Percentiles rank a stretch among this genome's conserved stretches.
Evolutionary conservation across 2,888 invertebrate species (phyloP).

Genomic region (Platerodrilus igneus): DNA sequence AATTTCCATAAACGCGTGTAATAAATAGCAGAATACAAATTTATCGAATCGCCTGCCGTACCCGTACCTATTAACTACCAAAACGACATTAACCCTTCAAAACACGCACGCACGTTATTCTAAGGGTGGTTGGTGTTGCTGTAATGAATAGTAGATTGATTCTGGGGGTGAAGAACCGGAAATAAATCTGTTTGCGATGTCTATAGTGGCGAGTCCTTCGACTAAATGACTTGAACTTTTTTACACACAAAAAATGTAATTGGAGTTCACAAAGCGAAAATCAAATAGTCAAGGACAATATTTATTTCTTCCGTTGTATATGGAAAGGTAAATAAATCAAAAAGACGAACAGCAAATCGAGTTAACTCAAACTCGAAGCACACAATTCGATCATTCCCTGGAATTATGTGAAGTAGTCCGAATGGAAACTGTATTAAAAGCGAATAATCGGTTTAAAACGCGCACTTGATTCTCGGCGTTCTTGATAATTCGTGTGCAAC

Average conservation of each 20-base stretch:
- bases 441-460: slow-evolving; percentile 18
- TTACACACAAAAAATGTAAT: too few species aligned
- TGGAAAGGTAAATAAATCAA: slow-evolving; percentile 15
- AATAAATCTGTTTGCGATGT: slow-evolving; percentile 24
- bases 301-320: slow-evolving; percentile 1
- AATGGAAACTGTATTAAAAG: slow-evolving; percentile 16
- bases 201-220: slow-evolving; percentile 17
- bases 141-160: slow-evolving; percentile 24
- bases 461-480: slow-evolving; percentile 5
- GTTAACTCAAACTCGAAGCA: slow-evolving; percentile 11
- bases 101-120: slow-evolving; percentile 15
- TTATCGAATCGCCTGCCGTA: too few species aligned
- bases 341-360: slow-evolving; percentile 13
- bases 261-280: too few species aligned
- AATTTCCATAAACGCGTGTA: too few species aligned
- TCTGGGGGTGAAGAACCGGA: slow-evolving; percentile 20
- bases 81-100: slow-evolving; percentile 11
- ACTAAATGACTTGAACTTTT: too few species aligned
- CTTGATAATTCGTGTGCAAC: slow-evolving; percentile 9
- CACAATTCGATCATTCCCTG: slow-evolving; percentile 14
- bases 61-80: too few species aligned
- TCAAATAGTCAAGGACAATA: slow-evolving; percentile 4
- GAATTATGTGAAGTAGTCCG: slow-evolving; percentile 15
- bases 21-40: too few species aligned
- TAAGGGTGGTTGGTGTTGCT: too few species aligned